A percentile compares a stretch with the other conserved stretches of the same genome.
Evolutionary conservation across 2,888 invertebrate genomes (phyloP).

Genomic region (Parascotia fuliginaria): DNA sequence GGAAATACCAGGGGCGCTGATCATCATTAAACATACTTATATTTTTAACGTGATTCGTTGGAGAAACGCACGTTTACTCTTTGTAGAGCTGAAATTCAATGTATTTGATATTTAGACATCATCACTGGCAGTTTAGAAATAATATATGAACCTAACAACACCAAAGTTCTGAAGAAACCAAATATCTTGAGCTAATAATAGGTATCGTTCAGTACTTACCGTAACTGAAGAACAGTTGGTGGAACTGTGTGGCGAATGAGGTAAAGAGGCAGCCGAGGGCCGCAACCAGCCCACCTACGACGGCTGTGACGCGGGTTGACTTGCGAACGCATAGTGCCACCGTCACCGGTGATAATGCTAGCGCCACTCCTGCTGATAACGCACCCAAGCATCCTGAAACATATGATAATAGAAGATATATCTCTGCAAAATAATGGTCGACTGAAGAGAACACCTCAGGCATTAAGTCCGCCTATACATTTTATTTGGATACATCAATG

Average conservation of each 20-base stretch:
- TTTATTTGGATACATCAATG: too few species aligned
- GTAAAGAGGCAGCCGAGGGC: constrained; percentile 95
- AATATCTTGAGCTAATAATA: background rate
- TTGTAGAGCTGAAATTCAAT: too few species aligned
- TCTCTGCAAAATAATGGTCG: too few species aligned
- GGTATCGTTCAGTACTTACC: constrained; percentile 55
- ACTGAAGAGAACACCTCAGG: too few species aligned
- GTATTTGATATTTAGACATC: too few species aligned
- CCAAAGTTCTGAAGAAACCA: background rate
- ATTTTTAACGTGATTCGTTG: too few species aligned
- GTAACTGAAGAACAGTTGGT: constrained; percentile 95
- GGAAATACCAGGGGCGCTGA: too few species aligned
- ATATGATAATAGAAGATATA: constrained; percentile 18
- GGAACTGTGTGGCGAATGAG: constrained; percentile 95
- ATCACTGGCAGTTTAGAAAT: too few species aligned
- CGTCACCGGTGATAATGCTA: constrained; percentile 93
- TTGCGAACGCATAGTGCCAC: constrained; percentile 94
- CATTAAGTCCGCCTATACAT: too few species aligned
- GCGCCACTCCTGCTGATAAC: constrained; percentile 91
- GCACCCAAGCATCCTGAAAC: constrained; percentile 94
- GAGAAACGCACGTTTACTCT: too few species aligned
- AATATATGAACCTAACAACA: too few species aligned
- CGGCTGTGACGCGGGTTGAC: constrained; percentile 94
- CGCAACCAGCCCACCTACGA: constrained; percentile 94
- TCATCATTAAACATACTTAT: too few species aligned